Evolutionary conservation across 2,888 invertebrate species (phyloP), one percentile per base, ranked within the genome.

Genomic region (Eupeodes luniger): DNA sequence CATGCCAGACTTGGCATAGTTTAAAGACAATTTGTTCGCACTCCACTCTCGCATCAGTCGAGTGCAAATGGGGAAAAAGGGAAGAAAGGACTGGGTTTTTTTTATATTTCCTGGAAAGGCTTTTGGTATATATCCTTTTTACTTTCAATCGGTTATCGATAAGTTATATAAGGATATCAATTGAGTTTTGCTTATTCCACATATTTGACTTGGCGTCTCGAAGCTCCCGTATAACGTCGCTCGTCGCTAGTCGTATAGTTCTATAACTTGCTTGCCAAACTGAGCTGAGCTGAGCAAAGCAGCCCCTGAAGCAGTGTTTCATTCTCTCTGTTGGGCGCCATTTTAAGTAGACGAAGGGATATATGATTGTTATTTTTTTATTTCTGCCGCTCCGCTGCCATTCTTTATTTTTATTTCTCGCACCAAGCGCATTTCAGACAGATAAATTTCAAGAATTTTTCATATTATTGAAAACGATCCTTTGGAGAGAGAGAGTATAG

Each of bases 361-460:
- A 69, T 74, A 57, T 64, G 57, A 64, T 66, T 53, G 66, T 47
- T 80, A 7, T 55, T 74, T 51, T 61, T 61, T 49, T 77, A 64
- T 49, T 62, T 5, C 66, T 36, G 67, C 67, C 47, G 2, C 64
- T 79, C 62, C 47, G 9, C 70, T 88, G 85, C 78, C 88, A 85
- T 88, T 85, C 88, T 85, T 85, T 88, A 85, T 84, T 88, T 88
- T 85, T 85, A 88, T 88, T 85, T 85, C 70, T 70, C 85, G 27
- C 27, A 81, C 88, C 81, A 77, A 74, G 77, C 84, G 78, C 81
- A 88, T 85, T 85, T 88, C 88, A 88, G 88, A 88, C 88, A 88
- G 85, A 88, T 88, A 88, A 88, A 88, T 88, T 88, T 88, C 88
- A 88, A 88, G 88, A 88, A 88, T 88, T 88, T 72, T 85, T 85